Conservation (phyloP, 2,797 vertebrate species). For the Buceros bicornis region DNA sequence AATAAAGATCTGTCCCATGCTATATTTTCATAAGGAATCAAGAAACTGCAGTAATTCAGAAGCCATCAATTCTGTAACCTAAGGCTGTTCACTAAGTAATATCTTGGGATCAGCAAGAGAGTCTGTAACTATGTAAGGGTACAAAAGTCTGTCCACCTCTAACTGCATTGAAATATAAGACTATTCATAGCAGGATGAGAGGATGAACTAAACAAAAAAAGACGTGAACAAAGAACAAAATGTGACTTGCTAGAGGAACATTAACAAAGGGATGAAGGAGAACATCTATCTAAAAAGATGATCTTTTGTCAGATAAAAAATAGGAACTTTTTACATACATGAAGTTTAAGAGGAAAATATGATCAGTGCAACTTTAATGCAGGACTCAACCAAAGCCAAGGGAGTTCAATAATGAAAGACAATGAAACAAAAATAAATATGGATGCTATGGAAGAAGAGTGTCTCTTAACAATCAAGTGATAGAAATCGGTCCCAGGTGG, state of each 20-base stretch:
- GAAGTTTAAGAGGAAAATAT: not conserved
- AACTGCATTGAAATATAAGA: not conserved
- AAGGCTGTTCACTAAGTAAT: not conserved
- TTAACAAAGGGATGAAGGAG: constrained; percentile 16
- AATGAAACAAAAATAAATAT: not conserved
- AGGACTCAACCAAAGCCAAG: not conserved
- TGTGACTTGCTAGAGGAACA: constrained; percentile 24
- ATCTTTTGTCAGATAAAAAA: constrained; percentile 18
- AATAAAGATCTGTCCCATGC: not conserved
- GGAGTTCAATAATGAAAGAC: not conserved
- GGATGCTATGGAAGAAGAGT: constrained; percentile 20
- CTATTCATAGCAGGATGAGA: not conserved
- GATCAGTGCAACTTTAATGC: not conserved
- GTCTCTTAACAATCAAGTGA: constrained; percentile 21
- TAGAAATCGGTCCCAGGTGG: constrained; percentile 52
- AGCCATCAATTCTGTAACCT: not conserved
- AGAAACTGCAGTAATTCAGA: constrained; percentile 1
- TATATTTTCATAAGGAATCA: not conserved
- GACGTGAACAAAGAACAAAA: constrained; percentile 14
- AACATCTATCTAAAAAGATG: constrained; percentile 28
- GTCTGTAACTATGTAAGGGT: not conserved
- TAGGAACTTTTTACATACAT: not conserved
- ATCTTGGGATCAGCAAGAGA: not conserved
- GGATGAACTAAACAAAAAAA: constrained; percentile 35
- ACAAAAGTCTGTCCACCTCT: not conserved